These are phyloP conservation scores for Chrysocyon brachyurus DNA, from an alignment of 2,797 vertebrate species.

Conservation along the genomic window DNA sequence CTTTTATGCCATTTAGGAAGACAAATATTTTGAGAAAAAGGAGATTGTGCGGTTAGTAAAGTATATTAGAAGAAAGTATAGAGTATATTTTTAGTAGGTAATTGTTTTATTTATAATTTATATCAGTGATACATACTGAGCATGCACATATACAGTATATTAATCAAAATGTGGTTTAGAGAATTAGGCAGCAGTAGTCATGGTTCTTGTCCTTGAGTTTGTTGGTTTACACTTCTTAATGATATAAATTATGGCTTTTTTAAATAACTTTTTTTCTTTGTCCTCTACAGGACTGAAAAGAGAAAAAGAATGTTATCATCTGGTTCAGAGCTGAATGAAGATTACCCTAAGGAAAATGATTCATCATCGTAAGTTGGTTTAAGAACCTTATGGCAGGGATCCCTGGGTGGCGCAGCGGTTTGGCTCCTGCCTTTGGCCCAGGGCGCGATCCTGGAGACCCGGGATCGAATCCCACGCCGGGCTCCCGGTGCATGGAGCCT, in stretches of 20 bases:
- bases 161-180: constrained; percentile 41
- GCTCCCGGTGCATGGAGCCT: not conserved
- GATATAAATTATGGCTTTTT: constrained; percentile 41
- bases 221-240: constrained; percentile 60
- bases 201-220: constrained; percentile 12
- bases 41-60: not conserved
- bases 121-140: not conserved
- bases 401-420: not conserved
- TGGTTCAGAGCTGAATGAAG: constrained; percentile 94
- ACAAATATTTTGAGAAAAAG: not conserved
- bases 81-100: constrained; percentile 29
- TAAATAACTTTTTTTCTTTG: not conserved
- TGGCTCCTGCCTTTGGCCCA: not conserved
- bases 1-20: constrained; percentile 57
- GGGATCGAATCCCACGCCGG: not conserved
- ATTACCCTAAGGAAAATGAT: constrained; percentile 99
- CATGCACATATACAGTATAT: not conserved
- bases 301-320: constrained; percentile 93
- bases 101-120: constrained; percentile 30
- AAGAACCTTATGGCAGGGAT: not conserved
- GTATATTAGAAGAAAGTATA: constrained; percentile 31
- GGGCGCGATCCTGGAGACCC: not conserved
- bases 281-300: constrained; percentile 92
- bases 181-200: not conserved
- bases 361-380: constrained; percentile 94